Evolutionary conservation across 2,888 invertebrate species (phyloP).

Genomic region (Patella caerulea): DNA sequence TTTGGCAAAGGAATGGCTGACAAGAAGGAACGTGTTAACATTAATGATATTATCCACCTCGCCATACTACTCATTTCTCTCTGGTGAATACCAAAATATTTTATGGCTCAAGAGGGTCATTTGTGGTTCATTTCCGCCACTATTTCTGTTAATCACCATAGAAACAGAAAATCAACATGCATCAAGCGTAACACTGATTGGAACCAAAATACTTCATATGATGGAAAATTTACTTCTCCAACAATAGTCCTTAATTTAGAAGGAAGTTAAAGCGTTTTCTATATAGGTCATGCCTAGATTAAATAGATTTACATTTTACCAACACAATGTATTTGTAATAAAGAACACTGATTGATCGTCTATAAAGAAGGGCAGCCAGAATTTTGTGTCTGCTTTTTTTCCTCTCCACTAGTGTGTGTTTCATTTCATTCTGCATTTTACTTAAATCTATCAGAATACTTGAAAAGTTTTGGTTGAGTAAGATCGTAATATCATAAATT

Average conservation of each 20-base stretch:
- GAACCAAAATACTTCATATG: constrained; percentile 2
- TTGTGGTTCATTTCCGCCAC: constrained; percentile 11
- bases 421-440: too few relatives aligned
- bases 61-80: neutral
- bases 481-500: too few relatives aligned
- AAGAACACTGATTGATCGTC: too few relatives aligned
- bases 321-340: too few relatives aligned
- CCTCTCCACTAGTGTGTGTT: too few relatives aligned
- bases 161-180: constrained; percentile 13
- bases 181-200: constrained; percentile 10
- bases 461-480: too few relatives aligned
- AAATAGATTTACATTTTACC: constrained; percentile 2
- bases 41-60: constrained; percentile 2
- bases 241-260: neutral
- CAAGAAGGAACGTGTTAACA: neutral
- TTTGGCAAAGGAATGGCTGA: too few relatives aligned
- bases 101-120: constrained; percentile 9
- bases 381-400: too few relatives aligned
- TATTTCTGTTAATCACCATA: constrained; percentile 11
- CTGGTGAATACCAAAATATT: constrained; percentile 8
- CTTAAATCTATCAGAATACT: too few relatives aligned
- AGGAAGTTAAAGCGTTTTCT: neutral
- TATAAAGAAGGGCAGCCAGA: too few relatives aligned
- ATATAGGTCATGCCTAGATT: neutral
- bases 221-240: neutral